Conservation (phyloP, 2,888 invertebrate species). For the Rhaphigaster nebulosa region DNA sequence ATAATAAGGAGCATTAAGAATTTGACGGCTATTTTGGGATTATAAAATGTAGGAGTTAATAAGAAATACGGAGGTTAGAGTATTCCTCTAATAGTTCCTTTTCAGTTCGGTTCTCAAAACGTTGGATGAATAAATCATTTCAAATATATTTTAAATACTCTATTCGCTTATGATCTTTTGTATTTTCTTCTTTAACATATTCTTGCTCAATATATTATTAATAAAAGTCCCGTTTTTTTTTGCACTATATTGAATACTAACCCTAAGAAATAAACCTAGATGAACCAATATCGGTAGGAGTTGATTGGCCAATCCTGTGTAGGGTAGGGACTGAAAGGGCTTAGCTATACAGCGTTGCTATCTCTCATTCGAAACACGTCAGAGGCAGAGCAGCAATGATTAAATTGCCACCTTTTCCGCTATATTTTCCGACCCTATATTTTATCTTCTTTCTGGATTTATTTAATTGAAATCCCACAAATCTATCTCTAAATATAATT, state of each 20-base stretch:
- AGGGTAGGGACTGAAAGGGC: neutral
- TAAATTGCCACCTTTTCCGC: slow-evolving; percentile 26
- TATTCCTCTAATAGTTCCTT: too few species aligned
- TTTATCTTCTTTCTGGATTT: neutral
- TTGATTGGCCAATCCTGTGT: neutral
- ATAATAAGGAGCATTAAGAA: too few species aligned
- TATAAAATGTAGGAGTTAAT: too few species aligned
- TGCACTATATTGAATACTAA: neutral
- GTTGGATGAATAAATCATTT: neutral
- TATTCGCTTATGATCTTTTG: neutral
- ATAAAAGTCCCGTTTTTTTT: neutral
- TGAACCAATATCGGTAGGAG: neutral
- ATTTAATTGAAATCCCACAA: slow-evolving; percentile 9
- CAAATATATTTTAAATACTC: too few species aligned
- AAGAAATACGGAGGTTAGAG: too few species aligned
- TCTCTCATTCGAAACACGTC: neutral
- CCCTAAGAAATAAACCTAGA: neutral
- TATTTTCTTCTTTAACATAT: neutral
- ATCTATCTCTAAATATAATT: neutral
- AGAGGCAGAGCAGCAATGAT: neutral
- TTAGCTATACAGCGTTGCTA: neutral
- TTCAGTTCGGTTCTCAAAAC: neutral
- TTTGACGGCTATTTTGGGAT: too few species aligned
- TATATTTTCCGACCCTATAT: neutral
- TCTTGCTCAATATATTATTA: neutral